Evolutionary conservation across 2,113 vertebrate species (phyloP), one percentile per base, ranked within the genome.

Genomic region (Atrichornis clamosus): DNA sequence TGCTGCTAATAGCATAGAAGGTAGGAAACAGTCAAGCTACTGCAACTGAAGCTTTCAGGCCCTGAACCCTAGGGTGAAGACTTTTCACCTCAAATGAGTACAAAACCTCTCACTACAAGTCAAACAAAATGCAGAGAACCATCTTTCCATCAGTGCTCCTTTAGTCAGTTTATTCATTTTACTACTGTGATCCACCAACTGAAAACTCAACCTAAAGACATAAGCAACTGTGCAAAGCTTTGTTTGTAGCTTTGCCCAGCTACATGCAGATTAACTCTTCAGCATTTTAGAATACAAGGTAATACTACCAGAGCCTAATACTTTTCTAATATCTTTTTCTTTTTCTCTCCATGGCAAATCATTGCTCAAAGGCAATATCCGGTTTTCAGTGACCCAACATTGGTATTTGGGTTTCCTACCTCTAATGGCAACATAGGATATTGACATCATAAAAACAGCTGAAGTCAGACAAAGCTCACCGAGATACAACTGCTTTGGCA

Each of bases 321-420:
- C 26, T 87, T 70, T 93, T 67, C 46, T 33, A 24, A 5, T 42
- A 6, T 11, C 5, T 22, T 12, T 11, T 41, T 26, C 13, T 44
- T 46, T 63, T 74, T 0, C 2, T 6, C 10, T 7, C 18, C 30
- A 55, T 30, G 20, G n/a, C n/a, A n/a, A n/a, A n/a, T n/a, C n/a
- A n/a, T n/a, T n/a, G n/a, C n/a, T 93, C 60, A 84, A 91, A 68
- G 22, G 28, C 41, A 84, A 0, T 56, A 87, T 26, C 27, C 52
- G 13, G 7, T 72, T 84, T 81, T 84, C 65, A 91, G 26, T 47
- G 44, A 75, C 7, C 2, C 19, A 78, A 37, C 8, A 35, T 18
- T 52, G 79, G 14, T 49, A 75, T 83, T 88, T 68, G 22, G 7
- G 15, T 44, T 92, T 90, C n/a, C 49, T n/a, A 68, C 52, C 24